phyloP scores from a whole-genome alignment of 2,113 vertebrate genomes.

The Megaceryle torquata region DNA sequence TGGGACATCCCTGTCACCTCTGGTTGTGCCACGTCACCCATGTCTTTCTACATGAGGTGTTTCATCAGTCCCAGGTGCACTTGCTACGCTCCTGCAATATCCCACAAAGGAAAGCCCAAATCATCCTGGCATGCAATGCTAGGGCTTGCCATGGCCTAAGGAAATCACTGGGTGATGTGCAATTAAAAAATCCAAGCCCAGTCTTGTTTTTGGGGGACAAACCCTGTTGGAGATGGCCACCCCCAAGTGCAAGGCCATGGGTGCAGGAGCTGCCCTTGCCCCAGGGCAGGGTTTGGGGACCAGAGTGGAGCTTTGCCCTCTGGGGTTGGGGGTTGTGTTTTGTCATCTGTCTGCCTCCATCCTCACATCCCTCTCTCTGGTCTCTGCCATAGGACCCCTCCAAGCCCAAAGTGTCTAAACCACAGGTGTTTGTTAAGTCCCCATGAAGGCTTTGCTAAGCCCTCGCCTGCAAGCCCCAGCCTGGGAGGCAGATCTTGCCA shows the following conservation, averaged over 20 bases:
- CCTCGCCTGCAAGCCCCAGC: neutral
- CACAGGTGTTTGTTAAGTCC: neutral
- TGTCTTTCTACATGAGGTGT: neutral
- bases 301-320: neutral
- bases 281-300: neutral
- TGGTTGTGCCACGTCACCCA: fast-evolving
- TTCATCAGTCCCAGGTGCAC: slow-evolving; percentile 8
- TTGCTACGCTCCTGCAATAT: neutral
- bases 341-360: neutral
- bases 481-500: neutral
- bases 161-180: neutral
- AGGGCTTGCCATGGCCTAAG: neutral
- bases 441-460: neutral
- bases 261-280: neutral
- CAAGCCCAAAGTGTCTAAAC: neutral
- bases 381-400: neutral
- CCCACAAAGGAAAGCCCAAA: neutral
- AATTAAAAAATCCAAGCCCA: neutral
- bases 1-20: fast-evolving
- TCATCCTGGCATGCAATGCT: fast-evolving
- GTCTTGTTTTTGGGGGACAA: neutral
- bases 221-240: neutral
- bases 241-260: neutral
- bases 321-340: neutral
- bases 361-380: neutral